Conservation (phyloP, 2,888 invertebrate genomes). For the Euproctis similis region DNA sequence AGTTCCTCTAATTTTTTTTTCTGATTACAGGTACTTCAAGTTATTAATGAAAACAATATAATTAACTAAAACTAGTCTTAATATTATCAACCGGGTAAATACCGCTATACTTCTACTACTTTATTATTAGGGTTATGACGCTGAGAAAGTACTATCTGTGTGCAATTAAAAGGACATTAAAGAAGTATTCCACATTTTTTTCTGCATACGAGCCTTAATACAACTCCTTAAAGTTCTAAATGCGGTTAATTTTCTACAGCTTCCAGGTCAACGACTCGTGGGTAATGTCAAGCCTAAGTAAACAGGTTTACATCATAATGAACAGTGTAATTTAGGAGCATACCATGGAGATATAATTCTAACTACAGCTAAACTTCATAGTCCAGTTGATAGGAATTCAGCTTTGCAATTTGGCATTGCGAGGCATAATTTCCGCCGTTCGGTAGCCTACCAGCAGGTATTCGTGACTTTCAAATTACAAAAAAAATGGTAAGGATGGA, state of each 20-base stretch:
- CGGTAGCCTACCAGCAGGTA: no score
- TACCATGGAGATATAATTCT: no score
- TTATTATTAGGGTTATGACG: not conserved
- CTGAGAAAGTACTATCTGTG: not conserved
- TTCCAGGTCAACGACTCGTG: conserved; percentile 19
- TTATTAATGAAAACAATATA: no score
- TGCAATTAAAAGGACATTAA: not conserved
- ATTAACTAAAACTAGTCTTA: no score
- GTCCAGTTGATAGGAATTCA: no score
- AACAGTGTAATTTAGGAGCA: not conserved
- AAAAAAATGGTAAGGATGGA: no score
- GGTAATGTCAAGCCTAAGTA: conserved; percentile 9
- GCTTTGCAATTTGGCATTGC: no score
- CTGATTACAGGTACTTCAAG: no score
- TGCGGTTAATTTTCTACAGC: conserved; percentile 1
- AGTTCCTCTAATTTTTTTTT: no score
- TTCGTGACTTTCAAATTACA: no score
- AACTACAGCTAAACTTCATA: no score
- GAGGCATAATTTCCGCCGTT: no score
- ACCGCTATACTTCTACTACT: not conserved
- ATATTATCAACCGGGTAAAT: not conserved
- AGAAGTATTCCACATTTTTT: not conserved
- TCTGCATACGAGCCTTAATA: not conserved
- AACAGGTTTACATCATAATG: conserved; percentile 1
- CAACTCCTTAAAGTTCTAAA: not conserved